A percentile compares a stretch with the other conserved stretches of the same genome.
Evolutionary conservation across 2,888 invertebrate genomes (phyloP).

Genomic region (Dorcus parallelipipedus): DNA sequence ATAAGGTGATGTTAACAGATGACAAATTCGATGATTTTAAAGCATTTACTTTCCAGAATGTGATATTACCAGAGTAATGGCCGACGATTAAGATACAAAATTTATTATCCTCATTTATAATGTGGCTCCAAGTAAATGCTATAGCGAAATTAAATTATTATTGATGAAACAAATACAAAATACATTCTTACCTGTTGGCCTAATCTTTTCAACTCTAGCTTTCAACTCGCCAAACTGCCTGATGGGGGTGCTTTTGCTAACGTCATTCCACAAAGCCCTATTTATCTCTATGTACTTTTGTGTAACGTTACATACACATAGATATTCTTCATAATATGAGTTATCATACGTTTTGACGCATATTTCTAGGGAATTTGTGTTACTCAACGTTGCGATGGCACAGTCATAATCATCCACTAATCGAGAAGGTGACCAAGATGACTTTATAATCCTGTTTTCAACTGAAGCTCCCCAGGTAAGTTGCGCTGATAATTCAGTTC

Average conservation of each 20-base stretch:
- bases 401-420: conserved; percentile 33
- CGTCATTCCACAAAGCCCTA: conserved; percentile 29
- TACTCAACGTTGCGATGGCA: conserved; percentile 36
- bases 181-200: conserved; percentile 32
- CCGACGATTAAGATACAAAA: conserved; percentile 38
- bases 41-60: conserved; percentile 36
- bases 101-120: neutral
- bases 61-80: conserved; percentile 38
- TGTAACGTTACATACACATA: conserved; percentile 34
- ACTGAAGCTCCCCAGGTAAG: conserved; percentile 26
- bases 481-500: conserved; percentile 33
- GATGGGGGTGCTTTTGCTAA: conserved; percentile 19
- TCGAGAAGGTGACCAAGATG: conserved; percentile 39
- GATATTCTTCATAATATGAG: conserved; percentile 32
- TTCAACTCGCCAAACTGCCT: conserved; percentile 34
- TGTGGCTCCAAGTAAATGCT: conserved; percentile 39
- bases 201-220: conserved; percentile 30
- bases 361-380: conserved; percentile 38
- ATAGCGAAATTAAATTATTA: conserved; percentile 5
- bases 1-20: conserved; percentile 25
- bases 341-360: conserved; percentile 33
- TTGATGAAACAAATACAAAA: conserved; percentile 4
- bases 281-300: conserved; percentile 32
- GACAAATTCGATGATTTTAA: conserved; percentile 23
- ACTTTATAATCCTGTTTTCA: conserved; percentile 27